phyloP scores from a whole-genome alignment of 2,113 vertebrate genomes.

The Perca fluviatilis region DNA sequence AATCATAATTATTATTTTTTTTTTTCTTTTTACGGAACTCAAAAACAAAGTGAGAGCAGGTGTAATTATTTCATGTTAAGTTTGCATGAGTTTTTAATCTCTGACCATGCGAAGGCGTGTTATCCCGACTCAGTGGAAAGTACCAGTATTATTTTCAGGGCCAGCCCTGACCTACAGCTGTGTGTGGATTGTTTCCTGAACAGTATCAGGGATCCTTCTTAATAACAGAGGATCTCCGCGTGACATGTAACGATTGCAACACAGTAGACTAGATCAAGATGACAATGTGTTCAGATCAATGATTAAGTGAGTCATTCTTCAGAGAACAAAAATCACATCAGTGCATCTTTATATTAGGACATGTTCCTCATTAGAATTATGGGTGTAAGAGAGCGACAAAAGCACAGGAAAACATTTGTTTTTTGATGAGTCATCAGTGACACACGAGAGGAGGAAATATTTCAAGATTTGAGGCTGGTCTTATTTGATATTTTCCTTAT shows the following conservation, averaged over 20 bases:
- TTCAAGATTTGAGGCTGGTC: not conserved
- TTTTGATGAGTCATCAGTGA: not conserved
- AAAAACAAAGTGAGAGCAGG: not conserved
- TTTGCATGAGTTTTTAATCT: slow-evolving; percentile 23
- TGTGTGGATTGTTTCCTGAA: slow-evolving; percentile 35
- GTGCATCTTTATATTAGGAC: no score
- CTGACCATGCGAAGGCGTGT: not conserved
- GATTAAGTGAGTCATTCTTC: not conserved
- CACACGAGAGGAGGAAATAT: not conserved
- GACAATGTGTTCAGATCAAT: not conserved
- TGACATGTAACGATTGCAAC: slow-evolving; percentile 11
- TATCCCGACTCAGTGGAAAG: not conserved
- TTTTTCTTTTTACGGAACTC: not conserved
- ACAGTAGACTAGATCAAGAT: slow-evolving; percentile 16
- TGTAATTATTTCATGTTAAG: not conserved
- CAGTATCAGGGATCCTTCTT: slow-evolving; percentile 25
- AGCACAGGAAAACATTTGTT: not conserved
- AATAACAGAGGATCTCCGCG: slow-evolving; percentile 12
- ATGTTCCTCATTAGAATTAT: not conserved
- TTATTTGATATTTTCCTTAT: not conserved
- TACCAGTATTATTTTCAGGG: slow-evolving; percentile 30
- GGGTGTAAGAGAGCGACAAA: no score
- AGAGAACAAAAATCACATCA: not conserved
- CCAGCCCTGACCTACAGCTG: slow-evolving; percentile 49
- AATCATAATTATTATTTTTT: not conserved